Evolutionary conservation across 2,113 vertebrate genomes (phyloP), one percentile per base, ranked within the genome.

Genomic region (Eclectus roratus): DNA sequence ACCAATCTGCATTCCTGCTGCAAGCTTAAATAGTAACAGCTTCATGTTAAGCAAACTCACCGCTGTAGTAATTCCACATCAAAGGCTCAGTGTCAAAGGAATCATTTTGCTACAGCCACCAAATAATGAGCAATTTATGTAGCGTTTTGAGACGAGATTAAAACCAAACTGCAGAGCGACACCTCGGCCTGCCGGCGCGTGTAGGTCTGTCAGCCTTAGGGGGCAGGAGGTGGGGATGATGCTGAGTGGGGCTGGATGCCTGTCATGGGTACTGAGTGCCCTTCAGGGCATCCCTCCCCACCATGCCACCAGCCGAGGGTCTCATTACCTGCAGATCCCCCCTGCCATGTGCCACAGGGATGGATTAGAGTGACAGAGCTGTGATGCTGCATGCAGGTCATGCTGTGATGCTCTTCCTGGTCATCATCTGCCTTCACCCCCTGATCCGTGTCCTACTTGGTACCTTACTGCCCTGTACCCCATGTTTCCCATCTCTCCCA

Each of bases 101-200:
- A 60, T 60, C 8, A 18, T 56, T 88, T 49, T 37, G 71, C 46
- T 53, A n/a, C 85, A 44, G 68, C 86, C 72, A 39, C 69, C 64
- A 68, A 80, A 92, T 70, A 73, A 88, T 16, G 83, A 70, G 64
- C 52, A 49, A 37, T 49, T 85, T 70, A 10, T 39, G 68, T 5
- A 46, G 71, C 5, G 1, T 28, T 93, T 78, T 46, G 76, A 66
- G 91, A 61, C 29, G 8, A 27, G 56, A 64, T 79, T 61, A 43
- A 49, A 76, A 77, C 31, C 0, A 4, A 80, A 7, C 55, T 6
- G 10, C n/a, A 41, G 9, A 33, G 27, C 0, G 0, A 39, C 52
- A 13, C 33, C 47, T 78, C 2, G 2, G 5, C 52, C 11, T 12
- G 0, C 6, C 2, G 0, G 41, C 0, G 3, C 1, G 3, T 14